Conservation (phyloP, 2,113 vertebrate genomes). For the Mesocricetus auratus region DNA sequence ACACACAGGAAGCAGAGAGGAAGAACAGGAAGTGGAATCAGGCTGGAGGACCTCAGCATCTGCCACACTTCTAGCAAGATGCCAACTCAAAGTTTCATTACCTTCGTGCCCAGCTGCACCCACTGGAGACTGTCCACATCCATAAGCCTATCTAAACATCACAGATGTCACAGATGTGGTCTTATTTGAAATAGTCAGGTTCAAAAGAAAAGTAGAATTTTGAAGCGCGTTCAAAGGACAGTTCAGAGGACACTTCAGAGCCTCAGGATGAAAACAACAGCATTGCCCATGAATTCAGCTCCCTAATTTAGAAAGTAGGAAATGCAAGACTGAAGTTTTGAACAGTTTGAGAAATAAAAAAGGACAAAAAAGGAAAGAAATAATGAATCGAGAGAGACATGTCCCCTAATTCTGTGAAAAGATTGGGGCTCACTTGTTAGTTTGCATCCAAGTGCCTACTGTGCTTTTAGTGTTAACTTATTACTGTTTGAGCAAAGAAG, state of each 20-base stretch:
- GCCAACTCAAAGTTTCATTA: not conserved
- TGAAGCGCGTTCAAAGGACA: conserved; percentile 77
- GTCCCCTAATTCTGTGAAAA: not conserved
- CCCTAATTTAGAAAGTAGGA: conserved; percentile 85
- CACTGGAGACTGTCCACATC: conserved; percentile 59
- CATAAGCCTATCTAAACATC: not conserved
- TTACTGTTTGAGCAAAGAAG: not conserved
- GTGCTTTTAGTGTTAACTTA: not conserved
- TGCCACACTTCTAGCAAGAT: not conserved
- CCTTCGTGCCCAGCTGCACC: conserved; percentile 2
- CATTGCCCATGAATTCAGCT: conserved; percentile 87
- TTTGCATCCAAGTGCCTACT: not conserved
- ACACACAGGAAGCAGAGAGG: conserved; percentile 85
- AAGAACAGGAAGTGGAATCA: conserved; percentile 90
- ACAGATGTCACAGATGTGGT: conserved; percentile 83
- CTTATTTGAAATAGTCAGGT: conserved; percentile 89
- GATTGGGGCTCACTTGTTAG: not conserved
- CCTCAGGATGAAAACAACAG: conserved; percentile 83
- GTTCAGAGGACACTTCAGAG: conserved; percentile 81
- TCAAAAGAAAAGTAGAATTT: conserved; percentile 81
- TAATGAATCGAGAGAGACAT: not conserved
- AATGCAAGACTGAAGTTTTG: conserved; percentile 92
- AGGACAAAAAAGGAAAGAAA: not conserved
- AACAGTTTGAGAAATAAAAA: conserved; percentile 67
- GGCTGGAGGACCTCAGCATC: conserved; percentile 42